Conservation (phyloP, 2,113 vertebrate genomes). For the Pelobates fuscus region DNA sequence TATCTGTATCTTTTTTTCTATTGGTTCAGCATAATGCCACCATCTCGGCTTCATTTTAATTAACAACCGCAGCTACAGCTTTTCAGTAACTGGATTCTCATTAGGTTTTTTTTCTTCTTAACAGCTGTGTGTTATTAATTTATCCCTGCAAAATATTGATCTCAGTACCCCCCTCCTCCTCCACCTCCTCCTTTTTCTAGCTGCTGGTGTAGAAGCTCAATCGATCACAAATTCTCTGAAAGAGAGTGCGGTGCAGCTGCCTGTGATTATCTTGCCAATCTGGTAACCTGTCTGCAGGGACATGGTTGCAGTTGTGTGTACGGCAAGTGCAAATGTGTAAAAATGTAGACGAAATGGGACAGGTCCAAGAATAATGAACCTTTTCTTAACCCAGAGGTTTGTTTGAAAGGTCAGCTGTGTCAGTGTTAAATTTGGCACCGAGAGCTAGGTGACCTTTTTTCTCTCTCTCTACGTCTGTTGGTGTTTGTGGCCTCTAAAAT, state of each 20-base stretch:
- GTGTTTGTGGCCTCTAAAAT: not conserved
- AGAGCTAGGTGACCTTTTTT: slow-evolving; percentile 11
- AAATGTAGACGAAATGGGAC: slow-evolving; percentile 28
- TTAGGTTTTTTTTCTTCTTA: not conserved
- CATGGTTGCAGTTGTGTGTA: slow-evolving; percentile 35
- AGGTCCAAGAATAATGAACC: slow-evolving; percentile 45
- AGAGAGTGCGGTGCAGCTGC: slow-evolving; percentile 16
- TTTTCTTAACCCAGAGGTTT: slow-evolving; percentile 49
- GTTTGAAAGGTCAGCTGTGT: slow-evolving; percentile 51
- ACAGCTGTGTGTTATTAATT: not conserved
- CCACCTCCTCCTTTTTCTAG: not conserved
- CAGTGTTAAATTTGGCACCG: not conserved
- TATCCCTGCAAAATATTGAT: not conserved
- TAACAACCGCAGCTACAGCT: not conserved
- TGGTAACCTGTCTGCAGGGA: slow-evolving; percentile 27
- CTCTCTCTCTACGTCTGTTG: not conserved
- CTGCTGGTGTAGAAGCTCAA: not conserved
- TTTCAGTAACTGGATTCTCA: not conserved
- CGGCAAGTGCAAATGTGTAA: slow-evolving; percentile 56
- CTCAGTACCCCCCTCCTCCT: not conserved
- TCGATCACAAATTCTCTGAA: slow-evolving; percentile 17
- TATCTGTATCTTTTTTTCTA: no score
- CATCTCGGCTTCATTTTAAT: not conserved
- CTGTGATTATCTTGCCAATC: not conserved
- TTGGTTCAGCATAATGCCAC: no score